These are phyloP conservation scores for Dendrolimus houi DNA, from an alignment of 2,888 invertebrate species.

Conservation along the genomic window DNA sequence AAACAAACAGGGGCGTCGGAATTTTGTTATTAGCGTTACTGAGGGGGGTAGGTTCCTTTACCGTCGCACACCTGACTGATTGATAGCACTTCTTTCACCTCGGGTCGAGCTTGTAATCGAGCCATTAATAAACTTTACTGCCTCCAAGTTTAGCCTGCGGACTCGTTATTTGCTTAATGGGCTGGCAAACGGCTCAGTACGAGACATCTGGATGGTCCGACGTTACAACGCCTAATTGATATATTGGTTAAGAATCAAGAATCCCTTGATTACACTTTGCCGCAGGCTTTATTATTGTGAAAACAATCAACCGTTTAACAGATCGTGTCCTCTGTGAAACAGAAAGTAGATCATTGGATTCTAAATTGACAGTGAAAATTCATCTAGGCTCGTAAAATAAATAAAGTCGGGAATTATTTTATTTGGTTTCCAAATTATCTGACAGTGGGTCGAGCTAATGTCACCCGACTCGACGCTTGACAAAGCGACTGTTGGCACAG, in stretches of 20 bases:
- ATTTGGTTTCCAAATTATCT: slow-evolving; percentile 65
- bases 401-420: slow-evolving; percentile 47
- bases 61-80: slow-evolving; percentile 74
- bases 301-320: neutral
- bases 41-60: slow-evolving; percentile 57
- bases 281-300: too few relatives aligned
- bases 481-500: slow-evolving; percentile 72
- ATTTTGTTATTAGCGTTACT: slow-evolving; percentile 75
- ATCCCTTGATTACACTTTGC: too few relatives aligned
- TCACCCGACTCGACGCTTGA: slow-evolving; percentile 64
- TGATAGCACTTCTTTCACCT: slow-evolving; percentile 76
- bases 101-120: slow-evolving; percentile 76
- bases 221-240: slow-evolving; percentile 54
- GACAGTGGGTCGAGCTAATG: slow-evolving; percentile 65
- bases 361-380: neutral
- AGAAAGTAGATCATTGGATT: neutral
- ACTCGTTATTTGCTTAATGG: slow-evolving; percentile 74
- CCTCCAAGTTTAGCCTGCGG: slow-evolving; percentile 71
- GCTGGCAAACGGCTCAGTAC: slow-evolving; percentile 60
- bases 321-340: neutral
- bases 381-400: slow-evolving; percentile 15
- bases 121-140: slow-evolving; percentile 76
- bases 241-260: slow-evolving; percentile 32
- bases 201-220: slow-evolving; percentile 55
- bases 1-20: slow-evolving; percentile 71